Evolutionary conservation across 2,113 vertebrate genomes (phyloP), one percentile per base, ranked within the genome.

Genomic region (Fregata magnificens): DNA sequence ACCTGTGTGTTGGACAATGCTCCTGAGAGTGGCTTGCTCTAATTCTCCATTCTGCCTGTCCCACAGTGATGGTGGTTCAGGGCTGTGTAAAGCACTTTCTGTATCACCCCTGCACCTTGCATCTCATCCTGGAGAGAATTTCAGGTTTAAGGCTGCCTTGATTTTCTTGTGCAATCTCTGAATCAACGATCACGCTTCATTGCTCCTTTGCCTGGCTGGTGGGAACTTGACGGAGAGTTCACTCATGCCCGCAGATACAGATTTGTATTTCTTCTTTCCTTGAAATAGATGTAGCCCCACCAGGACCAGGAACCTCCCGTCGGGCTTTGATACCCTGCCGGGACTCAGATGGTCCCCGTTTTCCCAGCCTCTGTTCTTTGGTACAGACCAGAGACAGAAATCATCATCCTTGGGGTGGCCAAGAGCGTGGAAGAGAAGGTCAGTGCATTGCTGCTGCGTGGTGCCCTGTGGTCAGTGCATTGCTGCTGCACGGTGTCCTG

Each of bases 391-490:
- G n/a, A 36, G 50, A 36, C 25, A 42, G n/a, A 63, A 28, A 18
- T 52, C 44, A 4, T 36, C 4, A 2, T 66, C 69, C 52, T 4
- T 16, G 65, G 36, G 17, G 10, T 25, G 25, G 26, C 44, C 53
- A 31, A 2, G 53, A 7, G 5, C 28, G 3, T 3, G 14, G 66
- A 16, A 29, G 42, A 58, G 22, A 3, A 74, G 22, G 34, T 38
- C 52, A 9, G 44, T 4, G 22, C 5, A 1, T 6, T 15, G 4
- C 36, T 26, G 44, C 15, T 15, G 12, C 3, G 0, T 6, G 42
- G 40, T 47, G n/a, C 40, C 2, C 2, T 4, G 29, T n/a, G 22
- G 34, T 38, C 52, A 9, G 44, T 4, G 22, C 5, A 1, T 6
- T 15, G 4, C 36, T 26, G 44, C 15, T 15, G 12, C 3, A 0